These are phyloP conservation scores for Numida meleagris DNA, from an alignment of 2,113 vertebrate genomes.

Conservation along the genomic window DNA sequence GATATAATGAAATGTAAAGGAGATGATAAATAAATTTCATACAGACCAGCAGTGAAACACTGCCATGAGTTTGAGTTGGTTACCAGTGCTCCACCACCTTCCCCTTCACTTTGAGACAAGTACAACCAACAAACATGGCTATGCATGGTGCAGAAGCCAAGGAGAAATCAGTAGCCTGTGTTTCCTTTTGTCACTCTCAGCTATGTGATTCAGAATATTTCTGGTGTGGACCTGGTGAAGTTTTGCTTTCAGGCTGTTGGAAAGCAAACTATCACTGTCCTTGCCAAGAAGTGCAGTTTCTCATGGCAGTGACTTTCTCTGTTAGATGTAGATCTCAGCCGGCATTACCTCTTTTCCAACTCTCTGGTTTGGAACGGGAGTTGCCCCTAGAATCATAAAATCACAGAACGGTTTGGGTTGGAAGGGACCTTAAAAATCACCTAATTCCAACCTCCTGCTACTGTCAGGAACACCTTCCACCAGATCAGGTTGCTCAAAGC, in stretches of 20 bases:
- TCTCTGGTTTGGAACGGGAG: background rate
- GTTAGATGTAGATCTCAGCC: background rate
- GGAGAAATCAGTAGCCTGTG: background rate
- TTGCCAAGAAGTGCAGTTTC: background rate
- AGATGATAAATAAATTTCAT: background rate
- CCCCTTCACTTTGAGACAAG: background rate
- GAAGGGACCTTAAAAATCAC: background rate
- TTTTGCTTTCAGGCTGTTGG: background rate
- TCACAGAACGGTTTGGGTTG: background rate
- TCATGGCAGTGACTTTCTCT: background rate
- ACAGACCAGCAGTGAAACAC: accelerated
- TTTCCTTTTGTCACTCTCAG: background rate
- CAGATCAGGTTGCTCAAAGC: background rate
- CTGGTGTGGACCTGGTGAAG: background rate
- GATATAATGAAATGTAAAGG: background rate
- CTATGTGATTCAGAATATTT: background rate
- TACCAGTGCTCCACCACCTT: background rate
- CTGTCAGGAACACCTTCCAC: background rate
- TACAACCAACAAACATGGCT: background rate
- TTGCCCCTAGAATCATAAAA: background rate
- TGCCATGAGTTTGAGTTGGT: background rate
- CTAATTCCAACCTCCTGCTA: background rate
- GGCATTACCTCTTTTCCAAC: background rate
- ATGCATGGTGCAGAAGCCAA: background rate
- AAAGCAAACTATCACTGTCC: background rate